phyloP scores from a whole-genome alignment of 2,113 vertebrate genomes.

The Nicator chloris region DNA sequence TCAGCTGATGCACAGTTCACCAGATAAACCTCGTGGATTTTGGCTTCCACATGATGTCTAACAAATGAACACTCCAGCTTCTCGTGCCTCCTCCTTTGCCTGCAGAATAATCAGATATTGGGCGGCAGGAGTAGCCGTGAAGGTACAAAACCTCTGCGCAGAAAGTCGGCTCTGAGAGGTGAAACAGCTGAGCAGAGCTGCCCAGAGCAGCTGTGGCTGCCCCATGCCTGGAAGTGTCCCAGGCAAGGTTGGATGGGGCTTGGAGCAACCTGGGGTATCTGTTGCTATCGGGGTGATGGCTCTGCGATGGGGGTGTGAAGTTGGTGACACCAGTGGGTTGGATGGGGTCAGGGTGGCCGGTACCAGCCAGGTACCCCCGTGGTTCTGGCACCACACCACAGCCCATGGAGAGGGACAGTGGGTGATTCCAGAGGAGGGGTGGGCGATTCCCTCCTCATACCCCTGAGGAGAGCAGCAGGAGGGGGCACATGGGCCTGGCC shows the following conservation, averaged over 20 bases:
- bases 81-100: neutral
- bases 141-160: neutral
- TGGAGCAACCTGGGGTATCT: neutral
- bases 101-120: neutral
- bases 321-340: neutral
- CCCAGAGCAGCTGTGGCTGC: neutral
- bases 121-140: accelerated
- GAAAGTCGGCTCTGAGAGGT: neutral
- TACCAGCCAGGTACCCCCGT: accelerated
- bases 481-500: neutral
- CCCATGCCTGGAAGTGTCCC: neutral
- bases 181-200: neutral
- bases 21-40: neutral
- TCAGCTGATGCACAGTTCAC: neutral
- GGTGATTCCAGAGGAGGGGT: no score
- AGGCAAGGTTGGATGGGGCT: neutral
- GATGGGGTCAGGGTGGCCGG: neutral
- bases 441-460: neutral
- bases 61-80: neutral
- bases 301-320: accelerated
- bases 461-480: neutral
- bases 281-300: accelerated
- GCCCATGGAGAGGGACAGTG: neutral
- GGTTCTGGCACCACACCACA: accelerated
- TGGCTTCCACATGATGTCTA: neutral